Evolutionary conservation across 1,140 invertebrate species (phyloP).

Genomic region (Rhopalosiphum maidis): DNA sequence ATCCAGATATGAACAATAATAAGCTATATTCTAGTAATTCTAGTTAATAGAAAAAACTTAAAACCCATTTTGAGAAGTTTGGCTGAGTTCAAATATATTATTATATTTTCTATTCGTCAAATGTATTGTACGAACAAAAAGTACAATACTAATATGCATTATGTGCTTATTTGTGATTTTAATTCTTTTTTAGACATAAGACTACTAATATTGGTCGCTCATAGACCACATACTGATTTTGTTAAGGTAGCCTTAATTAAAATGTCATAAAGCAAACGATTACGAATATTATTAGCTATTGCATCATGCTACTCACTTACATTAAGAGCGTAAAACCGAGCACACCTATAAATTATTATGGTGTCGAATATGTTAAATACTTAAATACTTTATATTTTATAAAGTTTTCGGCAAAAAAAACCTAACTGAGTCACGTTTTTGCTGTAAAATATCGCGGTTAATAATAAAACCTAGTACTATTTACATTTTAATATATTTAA

Average conservation of each 20-base stretch:
- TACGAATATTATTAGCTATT: neutral
- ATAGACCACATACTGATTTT: neutral
- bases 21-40: neutral
- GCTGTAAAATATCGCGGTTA: neutral
- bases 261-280: neutral
- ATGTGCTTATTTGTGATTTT: neutral
- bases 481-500: neutral
- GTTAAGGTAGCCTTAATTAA: neutral
- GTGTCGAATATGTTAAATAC: neutral
- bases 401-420: neutral
- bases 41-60: neutral
- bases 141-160: neutral
- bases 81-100: neutral
- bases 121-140: neutral
- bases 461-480: neutral
- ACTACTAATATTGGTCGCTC: too few relatives aligned
- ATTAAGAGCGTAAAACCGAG: neutral
- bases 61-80: neutral
- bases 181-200: too few relatives aligned
- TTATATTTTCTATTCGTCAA: neutral
- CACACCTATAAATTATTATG: neutral
- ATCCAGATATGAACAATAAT: neutral
- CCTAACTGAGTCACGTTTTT: neutral
- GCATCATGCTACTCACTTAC: neutral
- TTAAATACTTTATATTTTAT: neutral